Conservation (phyloP, 2,888 invertebrate species). For the Phrixothrix hirtus region DNA sequence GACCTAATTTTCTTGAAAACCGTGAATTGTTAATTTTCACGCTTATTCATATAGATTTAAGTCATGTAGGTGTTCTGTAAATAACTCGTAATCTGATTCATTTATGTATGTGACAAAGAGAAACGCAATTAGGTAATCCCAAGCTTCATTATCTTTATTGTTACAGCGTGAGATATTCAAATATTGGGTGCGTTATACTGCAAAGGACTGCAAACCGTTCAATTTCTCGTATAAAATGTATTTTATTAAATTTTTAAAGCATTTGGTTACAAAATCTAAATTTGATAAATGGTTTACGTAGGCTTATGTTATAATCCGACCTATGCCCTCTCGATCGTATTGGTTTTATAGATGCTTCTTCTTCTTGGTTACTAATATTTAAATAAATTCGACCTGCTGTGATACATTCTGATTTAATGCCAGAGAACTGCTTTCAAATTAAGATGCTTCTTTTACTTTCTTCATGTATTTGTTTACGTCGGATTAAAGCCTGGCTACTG, state of each 20-base stretch:
- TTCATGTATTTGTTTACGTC: conserved; percentile 1
- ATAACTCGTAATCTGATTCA: neutral
- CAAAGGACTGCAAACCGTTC: too few species aligned
- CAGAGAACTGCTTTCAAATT: conserved; percentile 9
- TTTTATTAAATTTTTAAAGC: too few species aligned
- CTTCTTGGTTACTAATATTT: neutral
- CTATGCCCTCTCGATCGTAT: conserved; percentile 32
- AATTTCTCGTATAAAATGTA: too few species aligned
- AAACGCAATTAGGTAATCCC: too few species aligned
- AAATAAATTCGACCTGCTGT: conserved; percentile 5
- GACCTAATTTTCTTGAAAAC: neutral
- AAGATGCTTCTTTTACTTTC: conserved; percentile 14
- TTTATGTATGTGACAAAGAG: conserved; percentile 4
- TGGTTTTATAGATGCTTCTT: conserved; percentile 13
- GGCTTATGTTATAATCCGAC: conserved; percentile 37
- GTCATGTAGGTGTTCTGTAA: neutral
- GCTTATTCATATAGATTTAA: neutral
- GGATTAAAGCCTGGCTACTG: neutral
- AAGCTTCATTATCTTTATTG: too few species aligned
- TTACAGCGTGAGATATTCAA: too few species aligned
- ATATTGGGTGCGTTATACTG: too few species aligned
- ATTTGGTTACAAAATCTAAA: conserved; percentile 21
- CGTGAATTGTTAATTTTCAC: neutral
- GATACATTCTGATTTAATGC: conserved; percentile 13
- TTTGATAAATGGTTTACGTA: conserved; percentile 38